phyloP scores from a whole-genome alignment of 2,113 vertebrate genomes.

The Gallinago paraguaiae region DNA sequence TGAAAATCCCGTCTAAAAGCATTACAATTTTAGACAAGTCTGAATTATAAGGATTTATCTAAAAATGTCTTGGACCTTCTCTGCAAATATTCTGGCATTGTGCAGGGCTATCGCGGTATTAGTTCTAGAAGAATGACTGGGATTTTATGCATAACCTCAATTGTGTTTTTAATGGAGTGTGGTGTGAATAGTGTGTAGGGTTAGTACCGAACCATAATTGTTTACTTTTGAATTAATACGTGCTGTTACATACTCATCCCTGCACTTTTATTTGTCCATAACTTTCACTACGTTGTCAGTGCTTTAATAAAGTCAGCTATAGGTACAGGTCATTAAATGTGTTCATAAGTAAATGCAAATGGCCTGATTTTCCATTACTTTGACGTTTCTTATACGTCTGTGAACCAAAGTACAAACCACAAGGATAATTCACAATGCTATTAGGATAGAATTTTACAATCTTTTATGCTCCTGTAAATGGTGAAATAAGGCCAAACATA shows the following conservation, averaged over 20 bases:
- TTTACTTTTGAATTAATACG: not conserved
- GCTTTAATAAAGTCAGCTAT: not conserved
- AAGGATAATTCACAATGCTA: not conserved
- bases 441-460: not conserved
- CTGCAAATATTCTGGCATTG: conserved; percentile 23
- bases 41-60: not conserved
- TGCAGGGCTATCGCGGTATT: not conserved
- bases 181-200: not conserved
- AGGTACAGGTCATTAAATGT: not conserved
- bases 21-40: not conserved
- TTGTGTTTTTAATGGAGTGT: not conserved
- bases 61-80: not conserved
- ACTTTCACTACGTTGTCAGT: not conserved
- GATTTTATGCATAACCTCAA: not conserved
- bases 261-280: not conserved
- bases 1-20: not conserved
- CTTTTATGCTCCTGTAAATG: not conserved
- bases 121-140: not conserved
- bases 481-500: not conserved
- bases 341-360: not conserved
- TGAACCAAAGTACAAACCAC: not conserved
- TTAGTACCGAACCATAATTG: not conserved
- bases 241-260: not conserved
- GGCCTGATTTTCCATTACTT: not conserved
- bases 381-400: not conserved